These are phyloP conservation scores for Lottia scabra DNA, from an alignment of 2,888 invertebrate species.

Conservation along the genomic window DNA sequence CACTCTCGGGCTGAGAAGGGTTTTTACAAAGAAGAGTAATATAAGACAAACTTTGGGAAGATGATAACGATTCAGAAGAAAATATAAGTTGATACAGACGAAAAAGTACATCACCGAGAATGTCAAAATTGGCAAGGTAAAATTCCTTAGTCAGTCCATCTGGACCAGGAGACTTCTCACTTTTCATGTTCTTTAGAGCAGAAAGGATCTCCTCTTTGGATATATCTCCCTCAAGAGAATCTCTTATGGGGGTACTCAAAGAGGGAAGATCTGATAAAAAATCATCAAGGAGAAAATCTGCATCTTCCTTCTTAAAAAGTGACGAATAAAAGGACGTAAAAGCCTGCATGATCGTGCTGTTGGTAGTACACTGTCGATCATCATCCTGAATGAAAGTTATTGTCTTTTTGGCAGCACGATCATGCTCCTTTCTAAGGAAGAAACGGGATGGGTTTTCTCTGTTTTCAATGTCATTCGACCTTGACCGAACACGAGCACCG, in stretches of 20 bases:
- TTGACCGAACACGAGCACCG: conserved; percentile 15
- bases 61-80: conserved; percentile 19
- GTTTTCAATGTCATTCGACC: conserved; percentile 3
- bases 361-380: background rate
- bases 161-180: conserved; percentile 32
- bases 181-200: conserved; percentile 22
- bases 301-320: conserved; percentile 8
- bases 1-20: conserved; percentile 15
- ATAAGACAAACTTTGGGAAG: conserved; percentile 17
- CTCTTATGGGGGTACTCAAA: background rate
- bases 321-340: conserved; percentile 6
- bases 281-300: conserved; percentile 13
- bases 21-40: conserved; percentile 39
- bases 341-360: conserved; percentile 1
- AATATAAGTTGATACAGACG: conserved; percentile 18
- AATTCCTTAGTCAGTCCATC: conserved; percentile 38
- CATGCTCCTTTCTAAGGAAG: conserved; percentile 12
- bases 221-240: background rate
- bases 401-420: conserved; percentile 8
- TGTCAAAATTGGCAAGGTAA: conserved; percentile 25
- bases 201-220: conserved; percentile 1
- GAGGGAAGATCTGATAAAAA: no score
- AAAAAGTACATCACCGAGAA: conserved; percentile 22
- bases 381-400: conserved; percentile 1
- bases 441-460: conserved; percentile 13